A percentile compares a stretch with the other conserved stretches of the same genome.
phyloP scores from a whole-genome alignment of 2,797 vertebrate genomes.

The Brachyalestes nurse region DNA sequence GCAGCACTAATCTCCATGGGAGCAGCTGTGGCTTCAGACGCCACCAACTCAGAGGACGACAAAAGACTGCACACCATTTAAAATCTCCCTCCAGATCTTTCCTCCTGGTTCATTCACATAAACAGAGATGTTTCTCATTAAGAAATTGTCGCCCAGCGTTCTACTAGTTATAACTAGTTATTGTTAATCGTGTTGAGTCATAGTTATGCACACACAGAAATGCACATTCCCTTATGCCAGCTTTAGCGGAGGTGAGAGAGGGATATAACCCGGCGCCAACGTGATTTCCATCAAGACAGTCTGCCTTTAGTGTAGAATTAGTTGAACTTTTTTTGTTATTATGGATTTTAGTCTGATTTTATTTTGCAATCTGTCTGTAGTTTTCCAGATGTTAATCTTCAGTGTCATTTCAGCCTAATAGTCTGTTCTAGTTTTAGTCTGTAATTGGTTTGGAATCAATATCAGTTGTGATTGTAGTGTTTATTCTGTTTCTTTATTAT shows the following conservation, averaged over 20 bases:
- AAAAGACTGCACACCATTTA: slow-evolving; percentile 35
- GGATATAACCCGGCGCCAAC: slow-evolving; percentile 5
- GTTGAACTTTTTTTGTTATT: background rate
- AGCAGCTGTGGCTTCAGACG: slow-evolving; percentile 43
- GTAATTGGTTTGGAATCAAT: background rate
- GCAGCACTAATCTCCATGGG: slow-evolving; percentile 45
- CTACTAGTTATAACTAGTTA: slow-evolving; percentile 2
- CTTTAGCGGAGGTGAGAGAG: background rate
- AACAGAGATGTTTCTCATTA: slow-evolving; percentile 6
- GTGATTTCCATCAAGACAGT: background rate
- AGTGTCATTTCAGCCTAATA: too few relatives aligned
- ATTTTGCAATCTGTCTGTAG: too few relatives aligned
- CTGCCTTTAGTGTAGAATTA: background rate
- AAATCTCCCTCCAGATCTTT: slow-evolving; percentile 2
- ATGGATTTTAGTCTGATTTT: too few relatives aligned
- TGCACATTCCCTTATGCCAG: background rate
- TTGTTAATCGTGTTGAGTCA: slow-evolving; percentile 8
- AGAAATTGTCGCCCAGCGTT: background rate
- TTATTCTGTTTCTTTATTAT: too few relatives aligned
- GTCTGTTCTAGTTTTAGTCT: too few relatives aligned
- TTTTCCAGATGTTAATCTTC: background rate
- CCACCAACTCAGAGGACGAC: slow-evolving; percentile 13
- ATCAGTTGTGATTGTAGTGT: background rate
- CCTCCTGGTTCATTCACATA: slow-evolving; percentile 17
- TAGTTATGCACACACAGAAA: background rate